These are phyloP conservation scores for Glaucopsyche alexis DNA, from an alignment of 2,888 invertebrate genomes.

Conservation along the genomic window DNA sequence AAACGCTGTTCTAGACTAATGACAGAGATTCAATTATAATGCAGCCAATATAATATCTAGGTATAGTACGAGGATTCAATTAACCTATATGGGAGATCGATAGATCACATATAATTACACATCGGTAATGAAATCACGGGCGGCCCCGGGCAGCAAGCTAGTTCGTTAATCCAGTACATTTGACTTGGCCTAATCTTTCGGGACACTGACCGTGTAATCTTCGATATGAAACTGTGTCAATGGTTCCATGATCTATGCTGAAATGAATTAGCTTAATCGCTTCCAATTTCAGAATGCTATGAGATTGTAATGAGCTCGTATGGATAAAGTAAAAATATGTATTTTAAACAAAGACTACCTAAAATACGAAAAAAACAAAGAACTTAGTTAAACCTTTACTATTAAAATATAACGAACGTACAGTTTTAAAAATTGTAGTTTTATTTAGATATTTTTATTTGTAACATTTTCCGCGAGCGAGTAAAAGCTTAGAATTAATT, in stretches of 20 bases:
- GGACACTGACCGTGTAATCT: conserved; percentile 51
- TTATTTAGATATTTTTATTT: neutral
- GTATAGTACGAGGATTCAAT: neutral
- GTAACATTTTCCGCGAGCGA: neutral
- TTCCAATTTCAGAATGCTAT: neutral
- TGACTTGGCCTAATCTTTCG: conserved; percentile 63
- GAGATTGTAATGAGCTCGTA: neutral
- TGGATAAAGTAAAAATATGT: neutral
- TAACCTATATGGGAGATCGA: conserved; percentile 24
- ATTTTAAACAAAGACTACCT: no score
- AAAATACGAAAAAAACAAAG: no score
- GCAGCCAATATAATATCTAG: neutral
- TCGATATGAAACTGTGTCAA: conserved; percentile 2
- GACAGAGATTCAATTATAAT: neutral
- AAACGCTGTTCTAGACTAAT: neutral
- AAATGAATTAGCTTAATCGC: neutral
- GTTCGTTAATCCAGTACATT: conserved; percentile 70
- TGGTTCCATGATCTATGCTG: neutral
- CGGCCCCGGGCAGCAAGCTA: conserved; percentile 41
- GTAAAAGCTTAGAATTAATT: neutral
- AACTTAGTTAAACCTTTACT: no score
- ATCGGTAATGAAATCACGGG: conserved; percentile 36
- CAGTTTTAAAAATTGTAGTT: no score
- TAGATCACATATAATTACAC: conserved; percentile 29
- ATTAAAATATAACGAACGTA: no score